These are phyloP conservation scores for Aleiodes testaceus DNA, from an alignment of 2,888 invertebrate genomes.

Conservation along the genomic window DNA sequence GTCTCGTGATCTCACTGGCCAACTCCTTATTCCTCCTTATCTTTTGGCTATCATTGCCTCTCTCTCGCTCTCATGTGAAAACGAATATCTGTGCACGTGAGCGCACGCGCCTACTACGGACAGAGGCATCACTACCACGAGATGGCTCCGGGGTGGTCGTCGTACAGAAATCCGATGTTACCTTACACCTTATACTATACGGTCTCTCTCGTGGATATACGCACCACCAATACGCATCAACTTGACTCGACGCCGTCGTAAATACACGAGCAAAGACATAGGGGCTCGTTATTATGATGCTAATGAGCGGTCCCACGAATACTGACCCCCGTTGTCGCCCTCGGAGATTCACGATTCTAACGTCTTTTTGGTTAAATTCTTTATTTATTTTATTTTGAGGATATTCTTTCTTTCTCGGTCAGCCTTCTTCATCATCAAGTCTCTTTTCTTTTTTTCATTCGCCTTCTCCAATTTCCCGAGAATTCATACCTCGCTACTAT, in stretches of 20 bases:
- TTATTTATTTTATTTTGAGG: conserved; percentile 13
- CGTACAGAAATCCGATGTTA: conserved; percentile 61
- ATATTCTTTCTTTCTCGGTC: conserved; percentile 7
- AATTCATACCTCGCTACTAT: neutral
- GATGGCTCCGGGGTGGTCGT: conserved; percentile 64
- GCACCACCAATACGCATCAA: conserved; percentile 66
- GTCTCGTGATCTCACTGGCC: conserved; percentile 5
- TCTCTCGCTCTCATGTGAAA: neutral
- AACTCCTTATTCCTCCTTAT: neutral
- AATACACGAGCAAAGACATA: conserved; percentile 63
- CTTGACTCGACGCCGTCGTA: conserved; percentile 63
- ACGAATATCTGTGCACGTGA: neutral
- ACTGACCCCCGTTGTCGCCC: conserved; percentile 54
- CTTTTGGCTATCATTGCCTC: conserved; percentile 19
- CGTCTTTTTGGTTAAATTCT: conserved; percentile 26
- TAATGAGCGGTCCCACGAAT: conserved; percentile 64
- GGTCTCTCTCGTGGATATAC: conserved; percentile 59
- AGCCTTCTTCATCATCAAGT: conserved; percentile 30
- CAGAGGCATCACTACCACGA: conserved; percentile 37
- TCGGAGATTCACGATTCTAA: conserved; percentile 53
- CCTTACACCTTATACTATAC: conserved; percentile 62
- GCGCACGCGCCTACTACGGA: conserved; percentile 8
- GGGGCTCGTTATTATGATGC: conserved; percentile 69
- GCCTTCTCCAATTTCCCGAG: conserved; percentile 13
- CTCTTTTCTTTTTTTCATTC: neutral